Evolutionary conservation across 2,888 invertebrate species (phyloP).

Genomic region (Leptarthrus brevirostris): DNA sequence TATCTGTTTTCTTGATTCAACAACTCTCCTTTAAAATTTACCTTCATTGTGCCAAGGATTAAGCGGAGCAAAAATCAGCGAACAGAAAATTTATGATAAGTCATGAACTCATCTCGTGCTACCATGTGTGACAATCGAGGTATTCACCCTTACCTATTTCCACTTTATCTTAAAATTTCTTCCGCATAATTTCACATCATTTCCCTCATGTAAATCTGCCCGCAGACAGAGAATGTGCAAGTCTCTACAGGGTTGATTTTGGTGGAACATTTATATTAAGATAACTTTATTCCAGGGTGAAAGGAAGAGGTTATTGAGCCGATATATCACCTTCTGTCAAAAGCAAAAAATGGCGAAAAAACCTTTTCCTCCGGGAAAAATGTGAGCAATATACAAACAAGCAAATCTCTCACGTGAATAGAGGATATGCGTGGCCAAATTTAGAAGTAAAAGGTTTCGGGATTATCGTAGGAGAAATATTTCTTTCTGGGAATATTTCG

Average conservation of each 20-base stretch:
- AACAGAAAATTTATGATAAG: conserved; percentile 40
- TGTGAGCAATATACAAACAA: conserved; percentile 28
- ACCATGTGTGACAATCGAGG: conserved; percentile 44
- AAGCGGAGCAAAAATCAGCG: conserved; percentile 1
- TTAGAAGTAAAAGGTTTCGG: conserved; percentile 35
- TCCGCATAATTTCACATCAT: conserved; percentile 47
- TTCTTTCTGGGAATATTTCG: conserved; percentile 9
- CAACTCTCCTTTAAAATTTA: background rate
- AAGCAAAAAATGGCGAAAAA: conserved; percentile 26
- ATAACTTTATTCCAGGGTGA: conserved; percentile 35
- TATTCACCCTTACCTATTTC: conserved; percentile 40
- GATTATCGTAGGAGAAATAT: conserved; percentile 28
- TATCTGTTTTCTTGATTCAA: conserved; percentile 17
- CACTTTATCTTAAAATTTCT: conserved; percentile 45
- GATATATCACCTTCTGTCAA: conserved; percentile 47
- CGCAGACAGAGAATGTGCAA: conserved; percentile 35
- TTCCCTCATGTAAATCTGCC: conserved; percentile 47
- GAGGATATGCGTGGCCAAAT: conserved; percentile 30
- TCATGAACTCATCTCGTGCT: conserved; percentile 40
- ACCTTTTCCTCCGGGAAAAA: conserved; percentile 6
- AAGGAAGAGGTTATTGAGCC: conserved; percentile 43
- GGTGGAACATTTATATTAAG: conserved; percentile 27
- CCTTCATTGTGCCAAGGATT: background rate
- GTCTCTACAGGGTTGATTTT: conserved; percentile 32
- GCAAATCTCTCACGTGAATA: conserved; percentile 38